A percentile compares a stretch with the other conserved stretches of the same genome.
Evolutionary conservation across 1,140 invertebrate species (phyloP).

Genomic region (Magallana ariakensis): DNA sequence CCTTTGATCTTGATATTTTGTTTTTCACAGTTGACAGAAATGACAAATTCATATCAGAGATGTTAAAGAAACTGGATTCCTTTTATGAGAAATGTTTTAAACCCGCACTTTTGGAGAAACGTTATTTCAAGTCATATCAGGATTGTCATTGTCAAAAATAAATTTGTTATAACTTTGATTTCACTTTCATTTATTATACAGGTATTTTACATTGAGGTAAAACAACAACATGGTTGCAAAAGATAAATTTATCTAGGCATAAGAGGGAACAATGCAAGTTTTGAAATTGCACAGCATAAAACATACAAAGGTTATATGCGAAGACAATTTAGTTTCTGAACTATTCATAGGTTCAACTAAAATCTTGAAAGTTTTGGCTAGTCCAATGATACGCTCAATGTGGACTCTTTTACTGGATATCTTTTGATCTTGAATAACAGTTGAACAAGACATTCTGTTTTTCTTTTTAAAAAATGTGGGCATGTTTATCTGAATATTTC

Average conservation of each 20-base stretch:
- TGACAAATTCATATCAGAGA: slow-evolving; percentile 30
- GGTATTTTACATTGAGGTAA: not conserved
- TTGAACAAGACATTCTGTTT: slow-evolving; percentile 52
- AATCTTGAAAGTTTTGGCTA: slow-evolving; percentile 60
- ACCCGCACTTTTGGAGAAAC: slow-evolving; percentile 46
- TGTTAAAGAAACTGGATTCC: slow-evolving; percentile 22
- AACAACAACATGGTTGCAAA: too few species aligned
- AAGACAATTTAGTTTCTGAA: slow-evolving; percentile 51
- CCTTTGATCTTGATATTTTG: too few species aligned
- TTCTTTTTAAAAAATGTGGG: slow-evolving; percentile 65
- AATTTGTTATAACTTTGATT: not conserved
- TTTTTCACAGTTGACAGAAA: slow-evolving; percentile 34
- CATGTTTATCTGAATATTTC: slow-evolving; percentile 58
- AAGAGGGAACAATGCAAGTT: slow-evolving; percentile 41
- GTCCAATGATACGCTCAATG: slow-evolving; percentile 57
- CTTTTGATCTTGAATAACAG: slow-evolving; percentile 52
- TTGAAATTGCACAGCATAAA: slow-evolving; percentile 51
- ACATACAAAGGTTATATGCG: slow-evolving; percentile 48
- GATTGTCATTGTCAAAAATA: not conserved
- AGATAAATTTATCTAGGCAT: too few species aligned
- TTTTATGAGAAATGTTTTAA: slow-evolving; percentile 55
- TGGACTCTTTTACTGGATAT: slow-evolving; percentile 56
- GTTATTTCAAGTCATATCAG: slow-evolving; percentile 53
- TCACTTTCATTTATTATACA: not conserved
- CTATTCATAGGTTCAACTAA: slow-evolving; percentile 39